Evolutionary conservation across 2,888 invertebrate genomes (phyloP), one percentile per base, ranked within the genome.

Genomic region (Strigamia maritima): DNA sequence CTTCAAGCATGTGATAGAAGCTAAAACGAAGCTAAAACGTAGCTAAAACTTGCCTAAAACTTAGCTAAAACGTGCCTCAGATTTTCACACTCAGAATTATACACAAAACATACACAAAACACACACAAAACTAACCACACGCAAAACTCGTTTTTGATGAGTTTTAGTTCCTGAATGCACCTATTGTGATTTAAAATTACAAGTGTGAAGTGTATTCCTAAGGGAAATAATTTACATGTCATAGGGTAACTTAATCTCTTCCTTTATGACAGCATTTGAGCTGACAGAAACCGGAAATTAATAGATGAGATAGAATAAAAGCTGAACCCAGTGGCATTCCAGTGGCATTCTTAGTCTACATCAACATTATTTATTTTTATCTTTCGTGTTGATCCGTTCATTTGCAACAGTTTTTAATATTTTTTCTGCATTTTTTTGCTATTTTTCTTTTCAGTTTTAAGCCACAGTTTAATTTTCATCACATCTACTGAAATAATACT

Each of bases 261-360:
- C 54, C 54, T 54, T 44, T 54, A 54, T 54, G 54, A 54, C 54
- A 19, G 54, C 54, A 54, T 54, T 54, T 54, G 2, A 54, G 19
- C n/a, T 54, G 54, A 54, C 54, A 54, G 49, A 49, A n/a, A 54
- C 54, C 54, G 54, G 54, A 54, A 54, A 54, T 54, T 54, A 54
- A 54, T 54, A 54, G 54, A 54, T 54, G 54, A 54, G 54, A 54
- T 54, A 54, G 54, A 54, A 54, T 54, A 8, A 0, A 44, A 54
- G 54, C 54, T 22, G 54, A 16, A 19, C 54, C n/a, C 54, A 54
- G 16, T 44, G 44, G 44, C 44, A 16, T n/a, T n/a, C n/a, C n/a
- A n/a, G n/a, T n/a, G n/a, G n/a, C n/a, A n/a, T n/a, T n/a, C n/a
- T n/a, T n/a, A n/a, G n/a, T 54, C 54, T 16, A 14, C 16, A 3